phyloP scores from a whole-genome alignment of 1,140 invertebrate species.

The Drosophila kikkawai region DNA sequence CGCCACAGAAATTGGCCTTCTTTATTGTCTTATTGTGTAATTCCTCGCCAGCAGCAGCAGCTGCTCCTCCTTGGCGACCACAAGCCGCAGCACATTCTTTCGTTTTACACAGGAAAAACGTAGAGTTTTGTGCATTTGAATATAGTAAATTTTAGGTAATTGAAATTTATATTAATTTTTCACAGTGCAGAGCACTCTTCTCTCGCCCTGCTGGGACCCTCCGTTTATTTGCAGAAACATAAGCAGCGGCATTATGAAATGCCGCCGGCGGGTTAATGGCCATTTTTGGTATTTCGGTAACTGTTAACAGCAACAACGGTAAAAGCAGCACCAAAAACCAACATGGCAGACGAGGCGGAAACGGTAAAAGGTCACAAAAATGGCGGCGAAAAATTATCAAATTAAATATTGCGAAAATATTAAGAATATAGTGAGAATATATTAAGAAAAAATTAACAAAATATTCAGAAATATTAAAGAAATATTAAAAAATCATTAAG shows the following conservation, averaged over 20 bases:
- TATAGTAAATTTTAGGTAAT: background rate
- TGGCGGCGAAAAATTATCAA: background rate
- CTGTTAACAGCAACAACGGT: conserved; percentile 39
- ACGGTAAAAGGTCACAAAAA: conserved; percentile 1
- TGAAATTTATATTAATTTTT: background rate
- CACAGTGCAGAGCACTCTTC: conserved; percentile 3
- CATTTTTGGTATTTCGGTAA: conserved; percentile 55
- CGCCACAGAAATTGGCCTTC: conserved; percentile 67
- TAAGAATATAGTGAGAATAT: too few relatives aligned
- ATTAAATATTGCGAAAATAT: too few relatives aligned
- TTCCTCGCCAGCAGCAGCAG: conserved; percentile 20
- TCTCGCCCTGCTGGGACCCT: background rate
- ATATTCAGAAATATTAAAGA: too few relatives aligned
- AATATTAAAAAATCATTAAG: too few relatives aligned
- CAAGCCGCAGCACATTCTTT: conserved; percentile 48
- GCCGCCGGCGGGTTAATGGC: conserved; percentile 54
- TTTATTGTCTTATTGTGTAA: conserved; percentile 64
- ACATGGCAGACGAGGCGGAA: conserved; percentile 7
- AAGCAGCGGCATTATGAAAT: conserved; percentile 69
- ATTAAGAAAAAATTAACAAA: too few relatives aligned
- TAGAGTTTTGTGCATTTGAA: background rate
- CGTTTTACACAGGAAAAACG: background rate
- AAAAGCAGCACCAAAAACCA: conserved; percentile 21
- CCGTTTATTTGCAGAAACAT: conserved; percentile 25
- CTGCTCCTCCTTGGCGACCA: conserved; percentile 9